phyloP scores from a whole-genome alignment of 1,140 invertebrate genomes.

The Listronotus oregonensis region DNA sequence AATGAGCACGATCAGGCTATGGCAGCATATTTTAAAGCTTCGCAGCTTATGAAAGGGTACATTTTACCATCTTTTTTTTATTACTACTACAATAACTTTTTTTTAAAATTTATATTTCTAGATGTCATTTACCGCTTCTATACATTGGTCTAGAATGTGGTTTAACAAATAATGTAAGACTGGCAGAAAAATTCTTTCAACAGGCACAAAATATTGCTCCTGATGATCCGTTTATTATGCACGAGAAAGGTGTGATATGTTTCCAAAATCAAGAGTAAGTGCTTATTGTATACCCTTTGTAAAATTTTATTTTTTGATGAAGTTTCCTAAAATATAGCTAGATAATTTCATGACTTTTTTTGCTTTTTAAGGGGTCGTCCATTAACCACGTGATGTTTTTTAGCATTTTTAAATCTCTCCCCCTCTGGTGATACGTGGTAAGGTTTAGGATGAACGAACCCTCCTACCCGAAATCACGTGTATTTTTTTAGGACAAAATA shows the following conservation, averaged over 20 bases:
- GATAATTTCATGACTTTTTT: too few species aligned
- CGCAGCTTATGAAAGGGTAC: conserved; percentile 77
- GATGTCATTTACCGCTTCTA: conserved; percentile 86
- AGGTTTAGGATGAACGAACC: too few species aligned
- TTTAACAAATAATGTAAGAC: conserved; percentile 87
- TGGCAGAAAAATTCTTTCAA: conserved; percentile 92
- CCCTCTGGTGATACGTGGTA: too few species aligned
- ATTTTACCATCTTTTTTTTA: neutral
- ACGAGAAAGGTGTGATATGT: conserved; percentile 93
- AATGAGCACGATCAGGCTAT: conserved; percentile 98
- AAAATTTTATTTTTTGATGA: too few species aligned
- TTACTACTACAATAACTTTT: too few species aligned
- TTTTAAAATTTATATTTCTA: neutral
- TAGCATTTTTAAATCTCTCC: too few species aligned
- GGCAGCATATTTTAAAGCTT: conserved; percentile 96
- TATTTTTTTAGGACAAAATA: too few species aligned
- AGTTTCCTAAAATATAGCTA: too few species aligned
- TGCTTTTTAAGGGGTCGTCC: too few species aligned
- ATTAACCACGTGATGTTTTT: too few species aligned
- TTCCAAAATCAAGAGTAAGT: conserved; percentile 84
- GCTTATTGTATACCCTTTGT: too few species aligned
- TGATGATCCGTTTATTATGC: conserved; percentile 90
- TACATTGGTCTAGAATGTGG: conserved; percentile 97
- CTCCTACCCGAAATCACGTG: too few species aligned
- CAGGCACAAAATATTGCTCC: conserved; percentile 83